Base-by-base conservation (phyloP, 2,113 vertebrate genomes). In the Crotophaga sulcirostris region DNA sequence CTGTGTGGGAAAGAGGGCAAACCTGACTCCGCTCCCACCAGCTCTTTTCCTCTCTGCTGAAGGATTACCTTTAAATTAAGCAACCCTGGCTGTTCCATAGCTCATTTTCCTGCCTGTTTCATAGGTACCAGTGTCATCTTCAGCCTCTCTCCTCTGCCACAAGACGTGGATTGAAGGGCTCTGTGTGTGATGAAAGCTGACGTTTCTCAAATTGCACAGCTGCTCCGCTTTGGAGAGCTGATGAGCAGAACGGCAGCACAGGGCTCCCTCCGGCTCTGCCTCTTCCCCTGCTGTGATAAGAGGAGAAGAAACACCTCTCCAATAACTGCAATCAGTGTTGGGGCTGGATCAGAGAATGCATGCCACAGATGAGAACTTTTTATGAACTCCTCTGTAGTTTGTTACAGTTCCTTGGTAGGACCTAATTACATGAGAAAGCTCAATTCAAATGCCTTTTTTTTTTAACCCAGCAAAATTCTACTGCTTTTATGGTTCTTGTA, bases 371-470 rank as follows among this genome's bases (percentile, higher is more conserved):
- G 83, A 92, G 76, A 91, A 67, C 75, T 94, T 86, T n/a, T 87
- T 29, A 70, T 34, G 44, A 91, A 90, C 87, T 90, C 58, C 36
- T 82, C 31, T 58, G 19, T 88, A 93, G 88, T 68, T 87, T 76
- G 74, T 80, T 87, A 63, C 36, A 74, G 56, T 85, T 69, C 69
- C 73, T 69, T 68, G 84, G 67, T 59, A 85, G 74, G 69, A 88
- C 86, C 26, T 74, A 92, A 96, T 96, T 92, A 88, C 31, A 74
- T 6, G 34, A 82, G 94, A 74, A 44, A 78, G 31, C 77, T 88
- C 38, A 69, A 42, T 34, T 66, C 13, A 33, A 64, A 64, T 40
- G 44, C 4, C 1, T 26, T 55, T 28, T 15, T 19, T 40, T 21
- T 94, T 70, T 40, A 10, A 7, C 68, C 60, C 36, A 33, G 26